Evolutionary conservation across 2,113 vertebrate genomes (phyloP).

Genomic region (human (Homo sapiens)): GRCh38 chr22:24098501-24099000

Average conservation of each 20-base stretch:
- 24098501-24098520: background rate
- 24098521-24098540: background rate
- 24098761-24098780: conserved; percentile 81
- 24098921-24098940: background rate
- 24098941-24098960: background rate
- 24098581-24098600: background rate
- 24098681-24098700: background rate
- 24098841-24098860: background rate
- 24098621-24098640: background rate
- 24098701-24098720: conserved; percentile 44
- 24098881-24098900: background rate
- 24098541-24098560: background rate
- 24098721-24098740: conserved; percentile 80
- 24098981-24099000: background rate
- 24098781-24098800: conserved; percentile 69
- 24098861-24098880: background rate
- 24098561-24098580: background rate
- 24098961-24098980: background rate
- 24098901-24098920: background rate
- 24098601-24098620: background rate
- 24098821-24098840: background rate
- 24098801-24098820: conserved; percentile 56
- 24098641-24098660: background rate
- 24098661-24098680: background rate
- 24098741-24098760: conserved; percentile 77